Conservation (phyloP, 2,113 vertebrate species). For the Cettia cetti region DNA sequence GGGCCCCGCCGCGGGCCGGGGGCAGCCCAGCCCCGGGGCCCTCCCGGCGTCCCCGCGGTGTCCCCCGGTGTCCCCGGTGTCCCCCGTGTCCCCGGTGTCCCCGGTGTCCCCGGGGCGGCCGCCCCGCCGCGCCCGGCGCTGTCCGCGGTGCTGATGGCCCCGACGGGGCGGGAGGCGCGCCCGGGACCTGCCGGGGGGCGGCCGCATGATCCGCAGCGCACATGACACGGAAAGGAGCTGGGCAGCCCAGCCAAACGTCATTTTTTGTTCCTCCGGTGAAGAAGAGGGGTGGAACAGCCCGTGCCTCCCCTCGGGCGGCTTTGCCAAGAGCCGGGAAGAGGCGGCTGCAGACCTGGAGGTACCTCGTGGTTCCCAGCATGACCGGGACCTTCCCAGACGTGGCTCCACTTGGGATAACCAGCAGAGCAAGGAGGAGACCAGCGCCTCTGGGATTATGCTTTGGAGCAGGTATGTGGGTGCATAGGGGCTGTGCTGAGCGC, state of each 20-base stretch:
- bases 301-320: background rate
- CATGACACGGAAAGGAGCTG: slow-evolving; percentile 47
- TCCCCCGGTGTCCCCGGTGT: too few relatives aligned
- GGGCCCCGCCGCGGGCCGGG: background rate
- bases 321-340: background rate
- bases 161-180: background rate
- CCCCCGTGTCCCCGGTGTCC: too few relatives aligned
- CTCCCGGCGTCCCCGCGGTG: background rate
- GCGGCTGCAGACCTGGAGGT: background rate
- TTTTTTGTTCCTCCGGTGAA: background rate
- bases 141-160: background rate
- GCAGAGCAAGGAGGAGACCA: background rate
- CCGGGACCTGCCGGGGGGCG: background rate
- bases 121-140: background rate
- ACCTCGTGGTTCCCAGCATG: background rate
- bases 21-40: background rate
- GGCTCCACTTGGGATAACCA: background rate
- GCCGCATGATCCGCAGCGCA: slow-evolving; percentile 61
- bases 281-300: background rate
- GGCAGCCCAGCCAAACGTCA: slow-evolving; percentile 25
- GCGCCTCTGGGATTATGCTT: background rate
- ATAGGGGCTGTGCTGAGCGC: background rate
- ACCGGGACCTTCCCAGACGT: background rate
- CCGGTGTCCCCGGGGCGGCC: background rate
- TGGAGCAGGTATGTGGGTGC: slow-evolving; percentile 62